Conservation (phyloP, 2,888 invertebrate species). For the Ochropacha duplaris region DNA sequence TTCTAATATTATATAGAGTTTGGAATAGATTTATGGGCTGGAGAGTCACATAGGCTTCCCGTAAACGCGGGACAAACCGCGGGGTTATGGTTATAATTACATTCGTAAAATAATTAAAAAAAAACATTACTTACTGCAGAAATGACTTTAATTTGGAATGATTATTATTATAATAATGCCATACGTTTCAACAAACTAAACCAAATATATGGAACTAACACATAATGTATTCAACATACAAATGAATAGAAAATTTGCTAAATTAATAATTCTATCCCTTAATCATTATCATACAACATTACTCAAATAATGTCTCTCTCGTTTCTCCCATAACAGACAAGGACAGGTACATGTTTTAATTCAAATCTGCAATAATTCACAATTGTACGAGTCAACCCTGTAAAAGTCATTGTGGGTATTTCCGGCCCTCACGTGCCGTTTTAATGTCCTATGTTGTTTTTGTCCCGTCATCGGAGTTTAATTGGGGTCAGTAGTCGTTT, state of each 20-base stretch:
- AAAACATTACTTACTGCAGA: too few species aligned
- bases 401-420: conserved; percentile 11
- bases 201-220: too few species aligned
- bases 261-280: background rate
- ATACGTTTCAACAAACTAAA: too few species aligned
- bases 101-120: too few species aligned
- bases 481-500: conserved; percentile 48
- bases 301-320: background rate
- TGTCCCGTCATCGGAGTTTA: conserved; percentile 43
- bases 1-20: too few species aligned
- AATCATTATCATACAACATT: background rate
- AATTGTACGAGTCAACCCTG: conserved; percentile 22
- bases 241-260: background rate
- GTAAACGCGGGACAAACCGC: too few species aligned
- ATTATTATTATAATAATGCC: too few species aligned
- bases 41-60: too few species aligned
- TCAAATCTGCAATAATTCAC: conserved; percentile 20
- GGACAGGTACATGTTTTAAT: conserved; percentile 13
- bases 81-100: too few species aligned
- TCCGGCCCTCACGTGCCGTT: conserved; percentile 16
- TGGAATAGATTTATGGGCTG: too few species aligned
- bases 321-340: conserved; percentile 5
- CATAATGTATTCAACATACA: too few species aligned
- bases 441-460: conserved; percentile 25
- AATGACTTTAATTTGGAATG: too few species aligned